Conservation (phyloP, 1,140 invertebrate species). For the Bombus huntii region DNA sequence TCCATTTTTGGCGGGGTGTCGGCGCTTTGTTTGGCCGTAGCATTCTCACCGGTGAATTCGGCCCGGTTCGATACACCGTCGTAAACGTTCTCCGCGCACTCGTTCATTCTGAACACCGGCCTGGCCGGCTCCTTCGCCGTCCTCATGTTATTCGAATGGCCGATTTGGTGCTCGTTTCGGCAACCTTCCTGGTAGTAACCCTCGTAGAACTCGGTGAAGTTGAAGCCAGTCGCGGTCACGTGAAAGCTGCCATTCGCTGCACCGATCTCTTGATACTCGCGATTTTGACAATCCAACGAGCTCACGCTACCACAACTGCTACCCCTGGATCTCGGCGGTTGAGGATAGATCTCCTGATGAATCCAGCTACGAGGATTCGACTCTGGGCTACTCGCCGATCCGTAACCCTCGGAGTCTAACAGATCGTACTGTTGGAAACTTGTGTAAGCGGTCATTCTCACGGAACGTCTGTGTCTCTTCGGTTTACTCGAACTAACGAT, state of each 20-base stretch:
- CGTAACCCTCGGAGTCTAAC: constrained; percentile 79
- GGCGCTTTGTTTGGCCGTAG: too few relatives aligned
- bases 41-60: too few relatives aligned
- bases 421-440: constrained; percentile 78
- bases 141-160: constrained; percentile 26
- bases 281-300: constrained; percentile 76
- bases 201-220: constrained; percentile 76
- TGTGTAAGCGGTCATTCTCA: constrained; percentile 74
- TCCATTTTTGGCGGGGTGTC: constrained; percentile 49
- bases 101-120: constrained; percentile 67
- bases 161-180: constrained; percentile 54
- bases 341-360: constrained; percentile 74
- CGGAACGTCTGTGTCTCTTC: not conserved
- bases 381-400: constrained; percentile 79
- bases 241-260: constrained; percentile 59
- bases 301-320: constrained; percentile 78
- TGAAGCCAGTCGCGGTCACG: constrained; percentile 62
- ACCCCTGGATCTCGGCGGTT: constrained; percentile 76
- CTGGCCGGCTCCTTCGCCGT: constrained; percentile 66
- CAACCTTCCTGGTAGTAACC: constrained; percentile 73
- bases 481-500: too few relatives aligned
- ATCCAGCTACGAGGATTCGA: constrained; percentile 73
- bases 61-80: constrained; percentile 29
- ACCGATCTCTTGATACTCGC: constrained; percentile 70
- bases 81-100: constrained; percentile 60